phyloP scores from a whole-genome alignment of 2,113 vertebrate genomes.

The Eptesicus fuscus region DNA sequence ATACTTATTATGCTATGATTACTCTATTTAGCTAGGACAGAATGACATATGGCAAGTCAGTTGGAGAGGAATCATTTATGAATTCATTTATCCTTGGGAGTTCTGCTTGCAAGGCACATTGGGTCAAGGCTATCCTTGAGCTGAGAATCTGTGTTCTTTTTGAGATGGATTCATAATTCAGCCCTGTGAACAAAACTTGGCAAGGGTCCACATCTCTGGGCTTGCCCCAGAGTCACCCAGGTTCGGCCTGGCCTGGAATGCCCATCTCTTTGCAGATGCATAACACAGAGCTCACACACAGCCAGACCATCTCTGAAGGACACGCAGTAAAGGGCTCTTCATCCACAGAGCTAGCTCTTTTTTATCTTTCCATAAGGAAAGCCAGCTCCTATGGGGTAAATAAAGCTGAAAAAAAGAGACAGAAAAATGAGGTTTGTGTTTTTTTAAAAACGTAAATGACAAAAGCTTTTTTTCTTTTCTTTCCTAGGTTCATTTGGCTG shows the following conservation, averaged over 20 bases:
- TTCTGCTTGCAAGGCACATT: background rate
- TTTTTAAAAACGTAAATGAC: background rate
- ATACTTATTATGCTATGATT: background rate
- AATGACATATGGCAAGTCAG: constrained; percentile 1
- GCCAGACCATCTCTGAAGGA: background rate
- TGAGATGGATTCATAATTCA: background rate
- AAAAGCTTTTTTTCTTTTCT: background rate
- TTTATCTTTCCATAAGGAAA: background rate
- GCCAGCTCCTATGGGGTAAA: background rate
- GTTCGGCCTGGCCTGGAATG: background rate
- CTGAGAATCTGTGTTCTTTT: background rate
- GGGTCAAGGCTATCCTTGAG: background rate
- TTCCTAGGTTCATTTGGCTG: constrained; percentile 82
- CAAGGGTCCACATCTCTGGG: background rate
- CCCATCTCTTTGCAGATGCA: background rate
- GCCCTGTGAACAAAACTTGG: background rate
- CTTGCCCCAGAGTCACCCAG: background rate
- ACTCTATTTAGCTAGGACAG: background rate
- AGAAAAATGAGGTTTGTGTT: background rate
- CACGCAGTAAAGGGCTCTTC: background rate
- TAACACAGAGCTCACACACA: background rate
- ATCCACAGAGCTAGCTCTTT: background rate
- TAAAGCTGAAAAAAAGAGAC: background rate
- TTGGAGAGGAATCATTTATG: background rate
- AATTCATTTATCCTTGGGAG: constrained; percentile 26